Base-by-base conservation (phyloP, 2,797 vertebrate species). In the Coreius guichenoti region DNA sequence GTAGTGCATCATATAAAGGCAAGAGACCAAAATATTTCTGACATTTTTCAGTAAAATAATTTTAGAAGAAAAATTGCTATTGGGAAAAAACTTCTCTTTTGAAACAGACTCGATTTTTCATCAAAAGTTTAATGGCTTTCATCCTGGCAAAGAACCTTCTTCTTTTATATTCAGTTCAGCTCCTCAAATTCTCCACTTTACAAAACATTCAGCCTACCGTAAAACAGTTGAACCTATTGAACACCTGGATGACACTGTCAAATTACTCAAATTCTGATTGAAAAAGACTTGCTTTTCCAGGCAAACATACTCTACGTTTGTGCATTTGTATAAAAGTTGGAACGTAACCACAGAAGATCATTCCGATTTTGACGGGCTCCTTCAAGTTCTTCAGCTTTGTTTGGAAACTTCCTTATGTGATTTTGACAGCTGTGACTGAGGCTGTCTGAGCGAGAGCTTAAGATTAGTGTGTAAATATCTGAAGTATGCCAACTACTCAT, bases 401-500 rank as follows among this genome's bases (percentile, higher is more conserved):
- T 87, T 88, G 85, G 67, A 87, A 87, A 89, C 68, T 80, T 83
- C 80, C 88, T 84, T 76, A 81, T 75, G 84, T 86, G 88, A 87
- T 87, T 90, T 73, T 89, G 88, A 87, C 88, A 87, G 87, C 88
- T 89, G 78, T 51, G 70, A 65, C 58, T 74, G 69, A 45, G 81
- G 56, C 78, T 33, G 83, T 82, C 54, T 56, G 70, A 81, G 86
- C 54, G 72, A 49, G 76, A 82, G 87, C 90, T 91, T 90, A 91
- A 93, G 93, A 92, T 89, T 67, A 82, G 83, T 87, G 86, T 86
- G 89, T 92, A 91, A 90, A 90, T 89, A 90, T 89, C 89, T 89
- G 92, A 93, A 94, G 93, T 94, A 93, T 93, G 93, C 92, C 92
- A 93, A 91, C 92, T 85, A 93, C 94, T 93, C 90, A 82, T 70